Conservation (phyloP, 2,797 vertebrate genomes). For the Sphenopsis melanotis region DNA sequence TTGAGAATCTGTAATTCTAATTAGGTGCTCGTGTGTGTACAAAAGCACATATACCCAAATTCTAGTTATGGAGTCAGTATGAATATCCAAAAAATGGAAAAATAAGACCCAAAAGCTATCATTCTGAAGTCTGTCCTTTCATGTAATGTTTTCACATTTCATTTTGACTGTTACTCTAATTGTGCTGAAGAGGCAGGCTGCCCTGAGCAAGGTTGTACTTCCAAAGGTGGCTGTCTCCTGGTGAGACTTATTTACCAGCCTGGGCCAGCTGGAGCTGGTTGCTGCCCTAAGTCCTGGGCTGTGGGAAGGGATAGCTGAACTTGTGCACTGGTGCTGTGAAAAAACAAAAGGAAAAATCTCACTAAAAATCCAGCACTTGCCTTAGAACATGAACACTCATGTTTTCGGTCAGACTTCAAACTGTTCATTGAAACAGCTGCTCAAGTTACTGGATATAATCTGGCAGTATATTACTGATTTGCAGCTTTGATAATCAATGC, state of each 20-base stretch:
- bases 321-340: neutral
- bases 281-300: accelerated
- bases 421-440: neutral
- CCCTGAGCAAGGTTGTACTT: accelerated
- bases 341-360: neutral
- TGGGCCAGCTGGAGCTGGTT: neutral
- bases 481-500: neutral
- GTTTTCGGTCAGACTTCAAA: neutral
- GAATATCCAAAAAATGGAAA: neutral
- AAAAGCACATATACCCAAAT: neutral
- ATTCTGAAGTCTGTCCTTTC: neutral
- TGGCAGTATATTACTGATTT: neutral
- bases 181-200: neutral
- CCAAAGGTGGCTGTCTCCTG: no score
- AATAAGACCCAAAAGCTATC: neutral
- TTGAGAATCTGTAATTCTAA: neutral
- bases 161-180: neutral
- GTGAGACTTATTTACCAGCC: neutral
- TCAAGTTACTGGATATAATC: neutral
- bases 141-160: neutral
- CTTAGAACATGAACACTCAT: neutral
- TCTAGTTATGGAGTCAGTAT: neutral
- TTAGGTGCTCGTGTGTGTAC: accelerated
- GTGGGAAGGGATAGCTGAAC: accelerated
- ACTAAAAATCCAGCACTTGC: neutral